phyloP scores from a whole-genome alignment of 2,113 vertebrate species.

The Calypte anna region DNA sequence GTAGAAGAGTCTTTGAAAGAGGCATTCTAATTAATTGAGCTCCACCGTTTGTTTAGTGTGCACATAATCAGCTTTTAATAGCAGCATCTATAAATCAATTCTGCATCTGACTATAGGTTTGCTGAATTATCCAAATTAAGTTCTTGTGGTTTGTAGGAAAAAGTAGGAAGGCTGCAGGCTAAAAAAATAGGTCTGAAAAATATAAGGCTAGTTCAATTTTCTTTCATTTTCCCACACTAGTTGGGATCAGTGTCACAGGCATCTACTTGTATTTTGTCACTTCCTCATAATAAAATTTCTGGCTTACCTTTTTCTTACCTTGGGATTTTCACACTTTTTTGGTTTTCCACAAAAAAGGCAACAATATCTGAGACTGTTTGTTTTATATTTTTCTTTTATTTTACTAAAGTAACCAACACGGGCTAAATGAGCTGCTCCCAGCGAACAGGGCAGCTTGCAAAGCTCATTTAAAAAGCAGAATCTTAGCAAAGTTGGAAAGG shows the following conservation, averaged over 20 bases:
- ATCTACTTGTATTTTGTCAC: background rate
- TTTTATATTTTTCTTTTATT: slow-evolving; percentile 2
- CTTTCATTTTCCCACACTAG: background rate
- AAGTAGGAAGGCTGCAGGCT: slow-evolving; percentile 2
- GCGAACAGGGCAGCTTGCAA: background rate
- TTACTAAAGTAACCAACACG: background rate
- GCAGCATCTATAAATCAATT: slow-evolving; percentile 58
- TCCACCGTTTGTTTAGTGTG: slow-evolving; percentile 10
- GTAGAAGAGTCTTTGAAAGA: slow-evolving; percentile 5
- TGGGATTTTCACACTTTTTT: background rate
- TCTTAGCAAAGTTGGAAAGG: background rate
- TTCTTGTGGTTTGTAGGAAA: slow-evolving; percentile 20
- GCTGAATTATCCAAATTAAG: slow-evolving; percentile 43
- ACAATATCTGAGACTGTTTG: background rate
- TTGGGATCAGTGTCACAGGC: background rate
- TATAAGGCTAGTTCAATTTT: slow-evolving; percentile 4
- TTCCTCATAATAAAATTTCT: slow-evolving; percentile 9
- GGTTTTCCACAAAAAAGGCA: background rate
- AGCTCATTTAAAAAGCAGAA: background rate
- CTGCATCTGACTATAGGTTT: slow-evolving; percentile 10
- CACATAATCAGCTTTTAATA: slow-evolving; percentile 57
- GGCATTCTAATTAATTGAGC: slow-evolving; percentile 38
- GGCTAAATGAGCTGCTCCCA: background rate
- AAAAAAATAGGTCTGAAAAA: slow-evolving; percentile 12
- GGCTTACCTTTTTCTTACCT: background rate